Conservation (phyloP, 2,113 vertebrate genomes). For the Saguinus midas region DNA sequence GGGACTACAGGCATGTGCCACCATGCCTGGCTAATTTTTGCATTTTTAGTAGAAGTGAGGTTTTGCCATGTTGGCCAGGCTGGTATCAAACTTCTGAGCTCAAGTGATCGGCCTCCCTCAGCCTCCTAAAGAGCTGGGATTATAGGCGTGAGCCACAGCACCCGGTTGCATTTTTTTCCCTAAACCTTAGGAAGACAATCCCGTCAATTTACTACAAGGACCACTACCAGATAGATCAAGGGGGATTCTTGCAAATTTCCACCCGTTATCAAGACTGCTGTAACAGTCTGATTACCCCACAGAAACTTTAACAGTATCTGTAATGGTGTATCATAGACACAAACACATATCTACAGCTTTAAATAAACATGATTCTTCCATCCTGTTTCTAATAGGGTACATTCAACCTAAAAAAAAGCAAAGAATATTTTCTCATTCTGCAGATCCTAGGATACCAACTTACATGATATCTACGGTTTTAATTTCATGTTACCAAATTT, state of each 20-base stretch:
- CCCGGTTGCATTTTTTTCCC: not conserved
- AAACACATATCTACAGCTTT: conserved; percentile 21
- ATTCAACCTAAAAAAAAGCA: conserved; percentile 26
- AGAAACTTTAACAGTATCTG: not conserved
- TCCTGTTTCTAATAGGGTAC: conserved; percentile 7
- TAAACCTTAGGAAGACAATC: conserved; percentile 25
- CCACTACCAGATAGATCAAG: not conserved
- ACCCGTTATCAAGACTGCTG: conserved; percentile 22
- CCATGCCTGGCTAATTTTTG: no score
- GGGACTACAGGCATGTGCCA: no score
- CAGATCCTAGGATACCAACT: not conserved
- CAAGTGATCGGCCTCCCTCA: no score
- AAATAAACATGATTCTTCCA: not conserved
- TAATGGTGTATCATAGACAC: not conserved
- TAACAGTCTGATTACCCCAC: not conserved
- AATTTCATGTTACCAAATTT: conserved; percentile 36
- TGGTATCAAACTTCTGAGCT: no score
- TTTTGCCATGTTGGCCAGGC: no score
- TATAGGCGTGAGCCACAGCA: no score
- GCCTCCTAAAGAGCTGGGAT: no score
- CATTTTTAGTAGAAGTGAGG: no score
- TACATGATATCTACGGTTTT: not conserved
- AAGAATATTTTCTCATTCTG: not conserved
- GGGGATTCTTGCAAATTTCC: not conserved
- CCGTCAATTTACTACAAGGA: conserved; percentile 16